A percentile compares a stretch with the other conserved stretches of the same genome.
phyloP scores from a whole-genome alignment of 1,140 invertebrate species.

The Bombus fervidus region DNA sequence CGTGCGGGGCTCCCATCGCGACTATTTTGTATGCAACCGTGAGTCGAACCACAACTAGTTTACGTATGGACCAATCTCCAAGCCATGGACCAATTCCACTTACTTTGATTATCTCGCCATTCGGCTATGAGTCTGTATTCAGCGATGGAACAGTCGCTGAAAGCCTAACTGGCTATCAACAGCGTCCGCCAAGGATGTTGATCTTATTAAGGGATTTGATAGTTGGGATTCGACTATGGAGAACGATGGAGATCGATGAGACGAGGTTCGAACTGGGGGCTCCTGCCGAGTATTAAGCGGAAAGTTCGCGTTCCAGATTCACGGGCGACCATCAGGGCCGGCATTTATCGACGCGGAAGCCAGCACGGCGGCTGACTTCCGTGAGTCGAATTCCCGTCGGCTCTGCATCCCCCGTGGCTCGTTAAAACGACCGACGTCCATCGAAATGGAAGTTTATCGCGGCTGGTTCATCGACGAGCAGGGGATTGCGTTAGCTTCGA shows the following conservation, averaged over 20 bases:
- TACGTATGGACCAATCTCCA: background rate
- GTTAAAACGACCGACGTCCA: slow-evolving; percentile 9
- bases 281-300: background rate
- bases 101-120: background rate
- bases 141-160: background rate
- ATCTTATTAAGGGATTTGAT: slow-evolving; percentile 1
- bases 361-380: background rate
- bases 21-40: slow-evolving; percentile 30
- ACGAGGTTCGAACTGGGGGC: too few species aligned
- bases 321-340: background rate
- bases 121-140: background rate
- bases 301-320: slow-evolving; percentile 9
- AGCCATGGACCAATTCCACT: too few species aligned
- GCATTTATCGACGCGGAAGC: slow-evolving; percentile 12
- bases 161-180: slow-evolving; percentile 6
- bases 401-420: background rate
- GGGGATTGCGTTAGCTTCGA: background rate
- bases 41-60: slow-evolving; percentile 22
- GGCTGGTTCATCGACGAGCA: background rate
- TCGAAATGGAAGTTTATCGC: slow-evolving; percentile 11
- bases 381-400: background rate
- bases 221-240: background rate
- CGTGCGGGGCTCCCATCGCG: slow-evolving; percentile 2
- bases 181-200: slow-evolving; percentile 2
- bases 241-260: background rate